Percentiles rank a stretch among this genome's conserved stretches.
These are phyloP conservation scores for Caenorhabditis sp. DNA, from an alignment of 2,888 invertebrate genomes.

Conservation along the genomic window DNA sequence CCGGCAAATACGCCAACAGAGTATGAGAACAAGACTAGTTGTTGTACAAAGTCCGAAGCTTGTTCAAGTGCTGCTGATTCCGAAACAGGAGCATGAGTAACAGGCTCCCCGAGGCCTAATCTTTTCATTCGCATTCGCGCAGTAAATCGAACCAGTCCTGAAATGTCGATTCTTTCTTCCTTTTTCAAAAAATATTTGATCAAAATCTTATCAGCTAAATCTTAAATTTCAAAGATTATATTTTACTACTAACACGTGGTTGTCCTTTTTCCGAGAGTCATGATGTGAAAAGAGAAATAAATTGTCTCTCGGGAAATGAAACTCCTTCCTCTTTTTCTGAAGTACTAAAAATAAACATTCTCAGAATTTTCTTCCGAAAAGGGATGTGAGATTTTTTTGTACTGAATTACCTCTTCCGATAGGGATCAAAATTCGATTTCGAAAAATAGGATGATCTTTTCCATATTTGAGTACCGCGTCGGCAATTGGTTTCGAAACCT, in stretches of 20 bases:
- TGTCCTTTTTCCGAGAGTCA: no score
- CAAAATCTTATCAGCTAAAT: neutral
- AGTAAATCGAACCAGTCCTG: slow-evolving; percentile 59
- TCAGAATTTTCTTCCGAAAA: slow-evolving; percentile 1
- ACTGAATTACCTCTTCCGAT: slow-evolving; percentile 51
- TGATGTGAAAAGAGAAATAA: no score
- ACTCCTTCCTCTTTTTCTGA: no score
- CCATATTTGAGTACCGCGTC: slow-evolving; percentile 62
- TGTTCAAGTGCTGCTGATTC: slow-evolving; percentile 67
- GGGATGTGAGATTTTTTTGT: slow-evolving; percentile 3
- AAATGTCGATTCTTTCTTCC: neutral
- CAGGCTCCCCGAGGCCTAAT: slow-evolving; percentile 60
- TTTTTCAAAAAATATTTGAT: neutral
- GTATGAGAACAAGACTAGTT: slow-evolving; percentile 65
- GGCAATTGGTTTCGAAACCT: slow-evolving; percentile 67
- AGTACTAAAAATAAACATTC: no score
- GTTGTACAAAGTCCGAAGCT: slow-evolving; percentile 69
- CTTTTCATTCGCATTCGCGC: slow-evolving; percentile 63
- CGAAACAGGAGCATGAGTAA: slow-evolving; percentile 56
- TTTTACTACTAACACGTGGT: no score
- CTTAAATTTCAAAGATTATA: no score
- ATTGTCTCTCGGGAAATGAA: no score
- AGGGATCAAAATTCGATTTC: slow-evolving; percentile 61
- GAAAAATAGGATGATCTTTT: slow-evolving; percentile 63
- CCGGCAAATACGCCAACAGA: slow-evolving; percentile 64